These are phyloP conservation scores for Mongoloraphidia duomilia DNA, from an alignment of 2,888 invertebrate species.

Conservation along the genomic window DNA sequence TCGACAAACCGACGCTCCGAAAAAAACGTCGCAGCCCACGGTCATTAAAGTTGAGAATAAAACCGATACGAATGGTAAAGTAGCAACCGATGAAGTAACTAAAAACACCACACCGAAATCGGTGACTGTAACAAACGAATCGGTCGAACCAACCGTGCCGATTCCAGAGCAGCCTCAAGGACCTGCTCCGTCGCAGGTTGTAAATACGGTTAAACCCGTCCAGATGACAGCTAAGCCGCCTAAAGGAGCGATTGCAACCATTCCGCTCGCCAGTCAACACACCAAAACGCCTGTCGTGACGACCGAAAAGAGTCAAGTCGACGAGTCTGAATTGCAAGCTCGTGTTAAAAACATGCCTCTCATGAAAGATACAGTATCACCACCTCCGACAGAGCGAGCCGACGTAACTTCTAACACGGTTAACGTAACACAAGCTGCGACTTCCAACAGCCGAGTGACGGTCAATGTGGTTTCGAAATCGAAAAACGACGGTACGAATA, in stretches of 20 bases:
- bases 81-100: not conserved
- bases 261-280: constrained; percentile 24
- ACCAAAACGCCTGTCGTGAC: not conserved
- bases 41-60: constrained; percentile 17
- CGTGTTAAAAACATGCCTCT: no score
- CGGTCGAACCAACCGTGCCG: constrained; percentile 23
- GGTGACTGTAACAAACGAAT: not conserved
- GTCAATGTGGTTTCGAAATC: no score
- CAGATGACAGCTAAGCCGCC: not conserved
- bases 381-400: not conserved
- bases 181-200: constrained; percentile 19
- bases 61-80: not conserved
- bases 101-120: not conserved
- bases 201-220: not conserved
- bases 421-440: no score
- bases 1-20: constrained; percentile 4
- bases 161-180: constrained; percentile 31
- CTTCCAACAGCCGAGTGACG: no score
- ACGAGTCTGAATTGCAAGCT: not conserved
- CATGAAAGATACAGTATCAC: not conserved
- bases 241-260: constrained; percentile 22
- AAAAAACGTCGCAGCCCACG: constrained; percentile 3
- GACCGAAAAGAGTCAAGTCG: not conserved
- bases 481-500: constrained; percentile 20
- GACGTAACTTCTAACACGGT: no score